phyloP scores from a whole-genome alignment of 1,140 invertebrate species.

The Saccostrea echinata region DNA sequence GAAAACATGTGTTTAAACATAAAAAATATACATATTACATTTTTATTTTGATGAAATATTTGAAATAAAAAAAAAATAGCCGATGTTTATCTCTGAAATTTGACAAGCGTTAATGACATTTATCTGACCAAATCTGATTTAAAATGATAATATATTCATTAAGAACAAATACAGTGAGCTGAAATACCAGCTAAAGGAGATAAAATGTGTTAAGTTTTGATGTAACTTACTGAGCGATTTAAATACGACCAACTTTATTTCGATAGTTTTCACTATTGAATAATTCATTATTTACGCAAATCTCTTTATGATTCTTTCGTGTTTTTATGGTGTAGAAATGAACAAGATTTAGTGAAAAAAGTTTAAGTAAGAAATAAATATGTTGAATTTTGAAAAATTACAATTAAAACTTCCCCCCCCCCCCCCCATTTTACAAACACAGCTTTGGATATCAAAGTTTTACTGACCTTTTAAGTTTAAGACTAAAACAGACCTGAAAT shows the following conservation, averaged over 20 bases:
- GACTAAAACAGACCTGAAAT: neutral
- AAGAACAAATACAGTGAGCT: neutral
- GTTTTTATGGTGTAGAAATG: neutral
- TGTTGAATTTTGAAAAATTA: slow-evolving; percentile 1
- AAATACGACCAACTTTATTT: neutral
- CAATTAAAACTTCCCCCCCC: too few relatives aligned
- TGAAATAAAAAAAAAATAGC: slow-evolving; percentile 12
- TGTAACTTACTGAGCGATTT: slow-evolving; percentile 23
- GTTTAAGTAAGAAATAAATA: neutral
- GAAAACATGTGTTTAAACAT: neutral
- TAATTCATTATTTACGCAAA: slow-evolving; percentile 14
- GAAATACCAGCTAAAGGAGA: neutral
- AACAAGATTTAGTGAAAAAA: neutral
- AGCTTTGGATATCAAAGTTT: neutral
- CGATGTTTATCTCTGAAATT: slow-evolving; percentile 3
- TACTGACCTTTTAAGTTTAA: neutral
- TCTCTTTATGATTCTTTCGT: neutral
- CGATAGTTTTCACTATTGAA: neutral
- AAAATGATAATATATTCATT: slow-evolving; percentile 40
- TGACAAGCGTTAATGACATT: slow-evolving; percentile 33
- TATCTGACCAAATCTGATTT: slow-evolving; percentile 9
- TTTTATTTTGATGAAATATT: slow-evolving; percentile 36
- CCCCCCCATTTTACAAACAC: too few relatives aligned
- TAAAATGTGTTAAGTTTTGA: slow-evolving; percentile 31
- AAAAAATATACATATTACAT: neutral